These are phyloP conservation scores for Nymphalis io DNA, from an alignment of 1,140 invertebrate species.

Conservation along the genomic window DNA sequence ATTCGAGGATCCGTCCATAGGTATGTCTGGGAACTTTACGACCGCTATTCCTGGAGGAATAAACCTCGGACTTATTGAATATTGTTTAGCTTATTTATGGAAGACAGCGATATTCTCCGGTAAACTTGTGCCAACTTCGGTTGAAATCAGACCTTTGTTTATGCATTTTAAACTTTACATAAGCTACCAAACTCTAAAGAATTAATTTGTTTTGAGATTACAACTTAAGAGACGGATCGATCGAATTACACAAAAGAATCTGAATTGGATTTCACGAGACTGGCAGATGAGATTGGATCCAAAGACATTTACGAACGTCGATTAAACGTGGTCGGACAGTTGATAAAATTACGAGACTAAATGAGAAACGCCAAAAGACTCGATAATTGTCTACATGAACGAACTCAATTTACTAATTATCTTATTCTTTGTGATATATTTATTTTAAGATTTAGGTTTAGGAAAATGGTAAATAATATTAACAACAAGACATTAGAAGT, in stretches of 20 bases:
- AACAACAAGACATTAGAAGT: no score
- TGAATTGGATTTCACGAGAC: conserved; percentile 58
- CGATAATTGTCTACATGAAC: no score
- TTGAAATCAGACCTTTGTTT: neutral
- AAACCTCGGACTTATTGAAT: conserved; percentile 77
- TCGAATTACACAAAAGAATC: conserved; percentile 41
- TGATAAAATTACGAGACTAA: conserved; percentile 4
- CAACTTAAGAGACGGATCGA: conserved; percentile 28
- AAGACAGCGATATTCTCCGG: conserved; percentile 68
- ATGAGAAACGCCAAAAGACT: no score
- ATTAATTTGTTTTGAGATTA: neutral
- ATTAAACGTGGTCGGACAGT: conserved; percentile 60
- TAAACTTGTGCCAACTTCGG: conserved; percentile 12
- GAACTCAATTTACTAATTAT: no score
- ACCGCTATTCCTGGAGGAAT: conserved; percentile 78
- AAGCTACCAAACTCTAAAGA: neutral
- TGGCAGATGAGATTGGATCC: conserved; percentile 46
- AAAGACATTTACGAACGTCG: conserved; percentile 53
- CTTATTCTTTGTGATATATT: no score
- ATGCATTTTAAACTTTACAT: neutral
- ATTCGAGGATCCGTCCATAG: conserved; percentile 80
- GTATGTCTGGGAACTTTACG: conserved; percentile 78
- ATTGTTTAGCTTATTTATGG: conserved; percentile 75
- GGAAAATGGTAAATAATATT: no score
- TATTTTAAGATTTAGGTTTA: no score